Conservation (phyloP, 2,113 vertebrate genomes). For the Ploceus nigricollis region DNA sequence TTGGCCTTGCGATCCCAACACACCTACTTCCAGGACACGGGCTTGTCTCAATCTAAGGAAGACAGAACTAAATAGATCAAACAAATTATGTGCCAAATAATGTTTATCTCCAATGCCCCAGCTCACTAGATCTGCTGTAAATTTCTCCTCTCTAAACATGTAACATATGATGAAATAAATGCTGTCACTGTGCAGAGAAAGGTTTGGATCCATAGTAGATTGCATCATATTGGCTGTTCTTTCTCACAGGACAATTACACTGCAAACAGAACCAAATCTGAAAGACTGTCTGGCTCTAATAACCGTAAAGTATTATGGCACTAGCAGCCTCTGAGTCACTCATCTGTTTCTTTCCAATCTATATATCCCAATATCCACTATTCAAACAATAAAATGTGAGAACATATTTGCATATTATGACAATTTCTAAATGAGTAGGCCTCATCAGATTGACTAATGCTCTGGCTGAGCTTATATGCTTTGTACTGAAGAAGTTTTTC, state of each 20-base stretch:
- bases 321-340: neutral
- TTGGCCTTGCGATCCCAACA: neutral
- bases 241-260: neutral
- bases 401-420: neutral
- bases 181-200: neutral
- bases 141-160: neutral
- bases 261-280: neutral
- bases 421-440: neutral
- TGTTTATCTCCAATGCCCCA: neutral
- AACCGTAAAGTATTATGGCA: neutral
- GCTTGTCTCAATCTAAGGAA: neutral
- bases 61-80: neutral
- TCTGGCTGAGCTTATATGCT: neutral
- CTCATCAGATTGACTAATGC: neutral
- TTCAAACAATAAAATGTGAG: neutral
- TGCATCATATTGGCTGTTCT: neutral
- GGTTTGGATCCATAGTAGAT: neutral
- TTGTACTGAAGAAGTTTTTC: neutral
- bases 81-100: neutral
- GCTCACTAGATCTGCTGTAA: neutral
- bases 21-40: neutral
- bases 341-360: neutral
- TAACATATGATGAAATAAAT: neutral
- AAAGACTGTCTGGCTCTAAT: neutral
- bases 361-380: neutral